Percentiles rank a stretch among this genome's conserved stretches.
phyloP scores from a whole-genome alignment of 2,888 invertebrate genomes.

The Conchocele bisecta region DNA sequence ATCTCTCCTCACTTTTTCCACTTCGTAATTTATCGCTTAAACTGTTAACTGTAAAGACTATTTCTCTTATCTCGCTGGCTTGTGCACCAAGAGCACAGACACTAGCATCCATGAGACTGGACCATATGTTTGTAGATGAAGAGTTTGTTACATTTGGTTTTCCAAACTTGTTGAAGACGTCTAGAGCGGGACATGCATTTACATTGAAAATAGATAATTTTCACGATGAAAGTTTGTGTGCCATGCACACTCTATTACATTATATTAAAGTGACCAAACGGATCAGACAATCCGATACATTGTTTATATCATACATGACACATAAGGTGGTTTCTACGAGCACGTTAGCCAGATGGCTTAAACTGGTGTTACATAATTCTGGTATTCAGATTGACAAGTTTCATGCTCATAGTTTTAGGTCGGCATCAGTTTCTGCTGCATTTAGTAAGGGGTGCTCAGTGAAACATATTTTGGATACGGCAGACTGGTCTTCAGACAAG shows the following conservation, averaged over 20 bases:
- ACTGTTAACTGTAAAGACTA: slow-evolving; percentile 19
- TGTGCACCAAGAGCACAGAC: slow-evolving; percentile 28
- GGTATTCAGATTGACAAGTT: slow-evolving; percentile 7
- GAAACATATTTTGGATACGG: slow-evolving; percentile 17
- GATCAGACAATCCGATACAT: slow-evolving; percentile 7
- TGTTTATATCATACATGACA: slow-evolving; percentile 3
- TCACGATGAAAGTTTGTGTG: slow-evolving; percentile 11
- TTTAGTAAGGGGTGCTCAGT: slow-evolving; percentile 6
- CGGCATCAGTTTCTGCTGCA: slow-evolving; percentile 20
- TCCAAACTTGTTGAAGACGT: not conserved
- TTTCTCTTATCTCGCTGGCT: slow-evolving; percentile 8
- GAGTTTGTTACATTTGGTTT: not conserved
- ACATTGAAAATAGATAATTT: not conserved
- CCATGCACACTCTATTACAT: not conserved
- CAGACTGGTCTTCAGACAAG: slow-evolving; percentile 30
- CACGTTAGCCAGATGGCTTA: slow-evolving; percentile 28
- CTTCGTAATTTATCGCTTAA: slow-evolving; percentile 1
- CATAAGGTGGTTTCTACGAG: slow-evolving; percentile 9
- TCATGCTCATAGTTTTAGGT: slow-evolving; percentile 22
- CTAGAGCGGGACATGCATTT: not conserved
- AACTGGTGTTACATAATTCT: not conserved
- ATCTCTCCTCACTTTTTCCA: not conserved
- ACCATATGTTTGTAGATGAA: slow-evolving; percentile 1
- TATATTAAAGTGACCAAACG: slow-evolving; percentile 2
- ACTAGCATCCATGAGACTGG: not conserved